Evolutionary conservation across 2,113 vertebrate genomes (phyloP), one percentile per base, ranked within the genome.

Genomic region (Oxyura jamaicensis): DNA sequence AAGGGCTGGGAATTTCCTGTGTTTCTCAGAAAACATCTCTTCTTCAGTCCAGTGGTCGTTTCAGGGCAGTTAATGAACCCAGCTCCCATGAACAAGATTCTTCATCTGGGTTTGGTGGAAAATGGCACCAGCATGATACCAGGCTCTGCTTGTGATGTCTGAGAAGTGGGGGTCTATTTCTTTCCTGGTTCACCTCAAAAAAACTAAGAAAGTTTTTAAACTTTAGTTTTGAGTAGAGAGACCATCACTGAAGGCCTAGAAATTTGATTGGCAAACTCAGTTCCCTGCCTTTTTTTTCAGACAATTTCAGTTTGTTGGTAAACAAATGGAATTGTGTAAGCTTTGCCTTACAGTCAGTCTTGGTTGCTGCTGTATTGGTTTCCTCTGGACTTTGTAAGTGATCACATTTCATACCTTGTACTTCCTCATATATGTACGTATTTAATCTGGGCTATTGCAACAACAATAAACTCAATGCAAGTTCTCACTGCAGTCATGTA

Each of bases 381-480:
- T 88, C 59, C 65, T 74, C 28, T 39, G 62, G 42, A 35, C 19
- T 84, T 75, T 3, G 56, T 46, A 63, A 52, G 16, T 52, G 42
- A 62, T 53, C 59, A 41, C 59, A 36, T 58, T 66, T 67, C 83
- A 36, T 10, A n/a, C 36, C 44, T 62, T 55, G 52, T 67, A 62
- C 36, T 59, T 9, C 3, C 2, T 67, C 2, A 0, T 19, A 3
- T 28, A 44, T 53, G 65, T 28, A 50, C 25, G 14, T 44, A 7
- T 50, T 92, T 59, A 36, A 59, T 28, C 42, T 73, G 60, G 65
- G 60, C 36, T 71, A 2, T 31, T 55, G 60, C 21, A 93, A 60
- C 18, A 63, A 65, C 63, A 93, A 77, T 93, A 91, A 91, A 77
- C 22, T 11, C 53, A n/a, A 7, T 31, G 50, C n/a, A 73, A 74